Evolutionary conservation across 2,797 vertebrate genomes (phyloP).

Genomic region (Nasua narica): DNA sequence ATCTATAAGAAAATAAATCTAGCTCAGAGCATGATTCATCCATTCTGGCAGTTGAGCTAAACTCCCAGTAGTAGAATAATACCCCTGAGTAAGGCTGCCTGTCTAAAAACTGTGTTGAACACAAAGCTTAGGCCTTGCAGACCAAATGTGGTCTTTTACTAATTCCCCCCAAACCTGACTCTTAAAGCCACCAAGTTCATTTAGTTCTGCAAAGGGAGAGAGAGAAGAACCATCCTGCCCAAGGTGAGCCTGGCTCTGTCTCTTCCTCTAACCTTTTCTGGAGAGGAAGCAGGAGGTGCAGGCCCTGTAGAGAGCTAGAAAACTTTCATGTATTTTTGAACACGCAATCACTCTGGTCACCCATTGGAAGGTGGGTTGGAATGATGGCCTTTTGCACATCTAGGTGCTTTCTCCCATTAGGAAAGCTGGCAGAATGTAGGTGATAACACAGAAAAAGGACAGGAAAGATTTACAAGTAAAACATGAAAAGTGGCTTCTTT

Average conservation of each 20-base stretch:
- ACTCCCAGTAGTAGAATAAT: not conserved
- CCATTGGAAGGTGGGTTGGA: not conserved
- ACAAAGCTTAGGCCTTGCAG: not conserved
- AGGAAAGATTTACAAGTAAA: not conserved
- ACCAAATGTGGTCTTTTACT: not conserved
- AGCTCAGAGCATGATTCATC: conserved; percentile 13
- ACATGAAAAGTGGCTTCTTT: not conserved
- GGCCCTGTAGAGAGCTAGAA: not conserved
- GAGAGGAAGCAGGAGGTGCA: not conserved
- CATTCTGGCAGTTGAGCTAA: not conserved
- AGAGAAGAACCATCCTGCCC: not conserved
- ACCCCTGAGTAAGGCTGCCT: not conserved
- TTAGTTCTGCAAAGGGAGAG: conserved; percentile 11
- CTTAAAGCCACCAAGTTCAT: not conserved
- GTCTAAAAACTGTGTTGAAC: not conserved
- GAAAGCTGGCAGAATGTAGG: not conserved
- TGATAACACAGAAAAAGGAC: not conserved
- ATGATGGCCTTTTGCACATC: not conserved
- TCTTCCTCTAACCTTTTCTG: not conserved
- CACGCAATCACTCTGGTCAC: not conserved
- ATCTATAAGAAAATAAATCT: not conserved
- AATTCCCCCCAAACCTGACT: not conserved
- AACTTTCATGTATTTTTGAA: not conserved
- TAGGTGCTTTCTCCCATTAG: not conserved
- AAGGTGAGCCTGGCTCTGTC: not conserved